phyloP scores from a whole-genome alignment of 2,113 vertebrate species.

The Hippopotamus amphibius region DNA sequence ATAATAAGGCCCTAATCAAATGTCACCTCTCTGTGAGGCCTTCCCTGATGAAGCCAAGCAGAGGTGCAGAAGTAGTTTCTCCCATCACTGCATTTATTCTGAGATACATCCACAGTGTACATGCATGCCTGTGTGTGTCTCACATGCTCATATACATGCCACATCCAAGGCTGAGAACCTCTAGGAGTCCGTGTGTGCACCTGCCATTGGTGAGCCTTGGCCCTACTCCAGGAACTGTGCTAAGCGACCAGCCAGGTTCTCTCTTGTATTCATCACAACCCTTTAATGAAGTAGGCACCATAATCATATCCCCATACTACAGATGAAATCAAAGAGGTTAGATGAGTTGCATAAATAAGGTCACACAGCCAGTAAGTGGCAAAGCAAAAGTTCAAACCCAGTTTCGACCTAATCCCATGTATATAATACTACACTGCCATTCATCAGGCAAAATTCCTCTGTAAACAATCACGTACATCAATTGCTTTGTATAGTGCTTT shows the following conservation, averaged over 20 bases:
- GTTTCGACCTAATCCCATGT: neutral
- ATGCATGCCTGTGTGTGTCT: neutral
- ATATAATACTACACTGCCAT: neutral
- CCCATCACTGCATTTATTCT: neutral
- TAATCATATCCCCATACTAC: neutral
- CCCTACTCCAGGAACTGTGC: neutral
- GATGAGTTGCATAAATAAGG: neutral
- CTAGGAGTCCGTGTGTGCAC: accelerated
- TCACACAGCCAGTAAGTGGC: neutral
- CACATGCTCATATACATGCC: neutral
- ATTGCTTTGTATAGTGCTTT: neutral
- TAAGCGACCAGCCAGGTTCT: neutral
- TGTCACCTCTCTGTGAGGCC: neutral
- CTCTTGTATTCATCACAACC: neutral
- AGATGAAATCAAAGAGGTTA: neutral
- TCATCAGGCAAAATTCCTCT: neutral
- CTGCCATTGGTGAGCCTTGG: neutral
- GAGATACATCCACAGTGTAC: neutral
- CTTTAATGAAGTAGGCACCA: accelerated
- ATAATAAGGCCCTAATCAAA: neutral
- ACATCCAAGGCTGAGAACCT: too few species aligned
- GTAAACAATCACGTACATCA: neutral
- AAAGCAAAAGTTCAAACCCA: slow-evolving; percentile 13
- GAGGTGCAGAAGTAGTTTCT: neutral
- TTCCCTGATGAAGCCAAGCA: neutral